A percentile compares a stretch with the other conserved stretches of the same genome.
These are phyloP conservation scores for Drosophila incognita DNA, from an alignment of 2,888 invertebrate genomes.

Conservation along the genomic window DNA sequence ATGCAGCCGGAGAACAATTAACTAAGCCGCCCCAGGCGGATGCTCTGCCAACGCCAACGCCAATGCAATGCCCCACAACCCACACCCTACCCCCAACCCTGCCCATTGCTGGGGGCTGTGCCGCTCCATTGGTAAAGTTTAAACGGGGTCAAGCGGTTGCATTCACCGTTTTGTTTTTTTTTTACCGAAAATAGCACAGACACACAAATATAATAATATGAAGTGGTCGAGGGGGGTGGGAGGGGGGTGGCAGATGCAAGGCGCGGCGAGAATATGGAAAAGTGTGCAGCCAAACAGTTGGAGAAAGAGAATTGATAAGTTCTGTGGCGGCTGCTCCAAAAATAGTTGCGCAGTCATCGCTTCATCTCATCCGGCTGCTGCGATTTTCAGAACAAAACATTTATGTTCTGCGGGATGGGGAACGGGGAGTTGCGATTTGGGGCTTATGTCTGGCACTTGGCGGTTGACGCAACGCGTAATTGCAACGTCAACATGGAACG, in stretches of 20 bases:
- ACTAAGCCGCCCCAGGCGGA: slow-evolving; percentile 26
- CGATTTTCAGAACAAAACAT: slow-evolving; percentile 19
- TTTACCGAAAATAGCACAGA: slow-evolving; percentile 74
- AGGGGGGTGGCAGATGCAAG: not conserved
- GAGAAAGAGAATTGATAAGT: slow-evolving; percentile 54
- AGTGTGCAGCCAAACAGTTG: slow-evolving; percentile 37
- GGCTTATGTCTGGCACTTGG: not conserved
- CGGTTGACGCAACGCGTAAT: slow-evolving; percentile 9
- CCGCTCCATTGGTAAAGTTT: slow-evolving; percentile 56
- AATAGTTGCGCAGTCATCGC: slow-evolving; percentile 66
- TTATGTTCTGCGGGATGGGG: slow-evolving; percentile 2
- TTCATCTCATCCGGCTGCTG: slow-evolving; percentile 52
- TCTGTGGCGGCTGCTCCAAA: slow-evolving; percentile 61
- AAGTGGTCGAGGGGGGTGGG: slow-evolving; percentile 5
- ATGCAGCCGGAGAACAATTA: slow-evolving; percentile 43
- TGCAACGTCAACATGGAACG: slow-evolving; percentile 30
- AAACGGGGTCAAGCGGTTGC: slow-evolving; percentile 81
- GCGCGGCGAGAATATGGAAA: slow-evolving; percentile 4
- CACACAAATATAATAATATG: slow-evolving; percentile 67
- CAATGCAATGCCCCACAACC: not conserved
- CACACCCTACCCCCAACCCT: not conserved
- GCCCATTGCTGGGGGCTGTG: not conserved
- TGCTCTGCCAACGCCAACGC: slow-evolving; percentile 10
- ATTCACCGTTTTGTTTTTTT: slow-evolving; percentile 47
- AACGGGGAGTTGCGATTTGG: not conserved